phyloP scores from a whole-genome alignment of 2,797 vertebrate species.

The Loriculus beryllinus region DNA sequence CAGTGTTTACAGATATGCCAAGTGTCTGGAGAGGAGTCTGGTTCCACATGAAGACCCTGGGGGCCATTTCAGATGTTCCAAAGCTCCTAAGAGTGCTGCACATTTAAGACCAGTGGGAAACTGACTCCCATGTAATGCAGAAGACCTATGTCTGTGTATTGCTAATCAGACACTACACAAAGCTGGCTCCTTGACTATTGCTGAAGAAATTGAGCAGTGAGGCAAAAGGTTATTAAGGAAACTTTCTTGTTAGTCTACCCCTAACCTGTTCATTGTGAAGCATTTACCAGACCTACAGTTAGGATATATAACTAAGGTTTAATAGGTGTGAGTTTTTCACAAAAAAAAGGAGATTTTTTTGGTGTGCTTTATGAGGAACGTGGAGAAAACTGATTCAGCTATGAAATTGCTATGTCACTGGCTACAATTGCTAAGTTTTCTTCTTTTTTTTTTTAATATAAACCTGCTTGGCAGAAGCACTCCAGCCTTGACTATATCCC shows the following conservation, averaged over 20 bases:
- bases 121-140: neutral
- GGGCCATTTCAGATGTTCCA: neutral
- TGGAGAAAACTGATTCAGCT: neutral
- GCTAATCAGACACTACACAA: neutral
- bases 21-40: neutral
- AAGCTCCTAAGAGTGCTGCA: neutral
- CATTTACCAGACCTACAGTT: neutral
- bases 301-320: neutral
- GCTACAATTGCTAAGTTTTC: neutral
- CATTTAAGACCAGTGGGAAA: neutral
- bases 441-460: neutral
- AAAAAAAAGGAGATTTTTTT: neutral
- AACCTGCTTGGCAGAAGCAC: neutral
- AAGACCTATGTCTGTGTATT: neutral
- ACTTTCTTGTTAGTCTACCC: neutral
- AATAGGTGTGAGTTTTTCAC: neutral
- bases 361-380: neutral
- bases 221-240: neutral
- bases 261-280: neutral
- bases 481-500: neutral
- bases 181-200: neutral
- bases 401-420: neutral
- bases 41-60: rapidly evolving
- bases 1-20: neutral
- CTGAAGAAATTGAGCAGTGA: neutral